Evolutionary conservation across 2,113 vertebrate species (phyloP).

Genomic region (Xyrauchen texanus): DNA sequence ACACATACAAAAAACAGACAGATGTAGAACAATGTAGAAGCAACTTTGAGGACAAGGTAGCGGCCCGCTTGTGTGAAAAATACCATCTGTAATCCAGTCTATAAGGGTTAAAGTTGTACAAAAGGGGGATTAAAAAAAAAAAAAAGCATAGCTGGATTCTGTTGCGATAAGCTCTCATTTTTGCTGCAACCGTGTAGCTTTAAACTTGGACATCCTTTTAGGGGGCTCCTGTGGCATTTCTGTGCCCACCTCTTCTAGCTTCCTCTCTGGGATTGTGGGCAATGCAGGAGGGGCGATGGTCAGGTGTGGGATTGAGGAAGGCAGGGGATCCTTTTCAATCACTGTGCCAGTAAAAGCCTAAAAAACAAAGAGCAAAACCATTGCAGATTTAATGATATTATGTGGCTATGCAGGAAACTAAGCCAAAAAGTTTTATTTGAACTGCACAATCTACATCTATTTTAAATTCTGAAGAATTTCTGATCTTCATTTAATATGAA

Average conservation of each 20-base stretch:
- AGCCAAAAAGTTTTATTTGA: background rate
- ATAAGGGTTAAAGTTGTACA: constrained; percentile 12
- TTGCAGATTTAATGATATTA: no score
- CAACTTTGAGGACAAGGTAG: constrained; percentile 23
- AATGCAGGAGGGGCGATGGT: constrained; percentile 81
- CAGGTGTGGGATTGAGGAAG: constrained; percentile 75
- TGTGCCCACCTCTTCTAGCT: constrained; percentile 81
- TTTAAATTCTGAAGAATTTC: no score
- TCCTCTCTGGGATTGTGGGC: constrained; percentile 91
- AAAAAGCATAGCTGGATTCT: constrained; percentile 72
- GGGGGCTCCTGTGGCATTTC: constrained; percentile 73
- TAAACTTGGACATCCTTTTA: constrained; percentile 86
- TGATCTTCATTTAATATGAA: no score
- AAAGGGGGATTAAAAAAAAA: background rate
- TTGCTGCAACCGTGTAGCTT: constrained; percentile 87
- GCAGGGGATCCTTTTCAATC: constrained; percentile 89
- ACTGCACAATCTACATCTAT: no score
- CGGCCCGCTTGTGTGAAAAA: background rate
- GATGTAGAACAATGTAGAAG: constrained; percentile 61
- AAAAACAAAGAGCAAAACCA: constrained; percentile 15
- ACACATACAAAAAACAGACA: constrained; percentile 26
- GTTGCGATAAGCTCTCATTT: constrained; percentile 61
- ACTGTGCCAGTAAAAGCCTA: constrained; percentile 97
- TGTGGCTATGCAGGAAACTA: background rate
- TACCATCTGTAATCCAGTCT: background rate